A percentile compares a stretch with the other conserved stretches of the same genome.
Conservation (phyloP, 1,140 invertebrate species). For the Stegodyphus mimosarum region DNA sequence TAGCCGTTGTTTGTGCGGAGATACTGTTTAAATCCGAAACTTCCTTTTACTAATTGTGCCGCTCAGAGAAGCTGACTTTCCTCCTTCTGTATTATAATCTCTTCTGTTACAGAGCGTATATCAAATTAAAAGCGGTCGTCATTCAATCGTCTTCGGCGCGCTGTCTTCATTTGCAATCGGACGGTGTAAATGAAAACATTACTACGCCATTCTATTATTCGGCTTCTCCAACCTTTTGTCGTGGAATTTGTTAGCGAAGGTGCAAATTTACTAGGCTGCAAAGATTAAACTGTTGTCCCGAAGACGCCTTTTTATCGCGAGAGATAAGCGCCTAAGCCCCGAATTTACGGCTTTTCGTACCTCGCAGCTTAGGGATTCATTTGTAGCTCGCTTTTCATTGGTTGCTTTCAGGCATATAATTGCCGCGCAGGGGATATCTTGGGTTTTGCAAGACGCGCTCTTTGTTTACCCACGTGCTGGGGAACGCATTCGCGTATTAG, state of each 20-base stretch:
- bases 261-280: conserved; percentile 45
- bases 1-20: no score
- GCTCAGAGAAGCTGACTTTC: no score
- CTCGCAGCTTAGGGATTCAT: conserved; percentile 47
- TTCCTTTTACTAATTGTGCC: no score
- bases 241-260: conserved; percentile 35
- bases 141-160: neutral
- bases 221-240: conserved; percentile 21
- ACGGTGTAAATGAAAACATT: conserved; percentile 52
- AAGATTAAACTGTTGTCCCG: conserved; percentile 52
- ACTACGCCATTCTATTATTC: neutral
- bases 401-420: conserved; percentile 33
- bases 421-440: conserved; percentile 47
- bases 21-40: no score
- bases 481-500: conserved; percentile 13
- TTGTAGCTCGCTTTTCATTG: conserved; percentile 30
- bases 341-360: conserved; percentile 44
- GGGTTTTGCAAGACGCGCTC: conserved; percentile 42
- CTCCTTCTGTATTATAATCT: no score
- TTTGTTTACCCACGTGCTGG: conserved; percentile 42
- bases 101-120: no score
- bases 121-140: no score
- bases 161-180: neutral
- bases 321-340: conserved; percentile 48
- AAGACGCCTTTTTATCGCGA: conserved; percentile 52